A percentile compares a stretch with the other conserved stretches of the same genome.
Conservation (phyloP, 1,140 invertebrate species). For the Caenorhabditis latens region DNA sequence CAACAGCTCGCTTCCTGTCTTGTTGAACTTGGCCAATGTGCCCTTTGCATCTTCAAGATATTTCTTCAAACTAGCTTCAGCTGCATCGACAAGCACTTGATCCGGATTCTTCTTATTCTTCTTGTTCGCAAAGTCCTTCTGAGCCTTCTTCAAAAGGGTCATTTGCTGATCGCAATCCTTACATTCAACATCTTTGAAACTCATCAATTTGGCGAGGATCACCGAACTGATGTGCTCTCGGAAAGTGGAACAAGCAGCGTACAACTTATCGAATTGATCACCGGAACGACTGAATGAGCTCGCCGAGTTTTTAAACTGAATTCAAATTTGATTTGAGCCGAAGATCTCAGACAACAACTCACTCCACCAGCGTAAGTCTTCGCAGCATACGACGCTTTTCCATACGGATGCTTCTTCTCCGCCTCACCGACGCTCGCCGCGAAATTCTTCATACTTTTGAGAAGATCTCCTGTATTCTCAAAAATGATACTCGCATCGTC, state of each 20-base stretch:
- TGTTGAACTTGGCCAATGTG: constrained; percentile 24
- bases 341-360: not conserved
- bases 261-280: constrained; percentile 9
- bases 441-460: constrained; percentile 44
- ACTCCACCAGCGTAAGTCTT: constrained; percentile 22
- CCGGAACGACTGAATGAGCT: not conserved
- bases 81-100: not conserved
- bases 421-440: not conserved
- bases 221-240: not conserved
- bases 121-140: constrained; percentile 26
- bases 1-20: constrained; percentile 38
- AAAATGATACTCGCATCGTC: constrained; percentile 22
- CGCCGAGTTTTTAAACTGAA: constrained; percentile 6
- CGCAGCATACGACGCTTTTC: not conserved
- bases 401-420: constrained; percentile 48
- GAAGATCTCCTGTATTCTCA: constrained; percentile 15
- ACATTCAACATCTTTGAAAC: constrained; percentile 50
- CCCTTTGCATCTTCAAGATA: constrained; percentile 21
- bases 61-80: constrained; percentile 48
- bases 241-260: not conserved
- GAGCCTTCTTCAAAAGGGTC: constrained; percentile 8
- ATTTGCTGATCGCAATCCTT: constrained; percentile 10
- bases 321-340: no score
- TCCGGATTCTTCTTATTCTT: constrained; percentile 32
- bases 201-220: constrained; percentile 21